Evolutionary conservation across 2,888 invertebrate genomes (phyloP), one percentile per base, ranked within the genome.

Genomic region (Scaptomyza reducta): DNA sequence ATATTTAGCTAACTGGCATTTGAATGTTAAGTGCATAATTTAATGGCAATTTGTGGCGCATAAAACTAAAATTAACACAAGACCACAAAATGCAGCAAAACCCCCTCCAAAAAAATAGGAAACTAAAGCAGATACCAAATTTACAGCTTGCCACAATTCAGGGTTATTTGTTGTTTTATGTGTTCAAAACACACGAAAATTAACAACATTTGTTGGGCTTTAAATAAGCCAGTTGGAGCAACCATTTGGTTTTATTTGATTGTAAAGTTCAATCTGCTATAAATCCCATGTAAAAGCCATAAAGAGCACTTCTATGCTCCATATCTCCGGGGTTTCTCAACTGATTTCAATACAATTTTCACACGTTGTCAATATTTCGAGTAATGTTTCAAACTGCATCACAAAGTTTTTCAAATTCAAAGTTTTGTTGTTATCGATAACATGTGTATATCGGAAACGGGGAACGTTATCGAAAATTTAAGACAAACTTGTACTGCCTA

Each of bases 11-110:
- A 53, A 42, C 53, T 29, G 44, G 47, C 71, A 7, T 59, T 63
- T 77, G 29, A 64, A 40, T 65, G 41, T 55, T 73, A 81, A 84
- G 66, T 65, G 47, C 70, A 68, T 50, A 58, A 64, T 77, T 74
- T 69, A 6, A 25, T 44, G 71, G 25, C 71, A 25, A 66, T 46
- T 49, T 49, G 49, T 9, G 47, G 29, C n/a, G 33, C 64, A 51
- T 70, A 33, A 59, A 62, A 53, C 9, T 13, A 13, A 44, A 44
- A 31, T 11, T 7, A 35, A n/a, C n/a, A 42, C 18, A 40, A 22
- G 11, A 49, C 57, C 71, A 58, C 51, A 59, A 77, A 62, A 27
- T 31, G 11, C 41, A 49, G 18, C n/a, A 47, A 31, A 54, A 5
- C 16, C 1, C 6, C 27, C 27, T 9, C n/a, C 5, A 29, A 29